A percentile compares a stretch with the other conserved stretches of the same genome.
Conservation (phyloP, 2,113 vertebrate species). For the Caracal caracal region DNA sequence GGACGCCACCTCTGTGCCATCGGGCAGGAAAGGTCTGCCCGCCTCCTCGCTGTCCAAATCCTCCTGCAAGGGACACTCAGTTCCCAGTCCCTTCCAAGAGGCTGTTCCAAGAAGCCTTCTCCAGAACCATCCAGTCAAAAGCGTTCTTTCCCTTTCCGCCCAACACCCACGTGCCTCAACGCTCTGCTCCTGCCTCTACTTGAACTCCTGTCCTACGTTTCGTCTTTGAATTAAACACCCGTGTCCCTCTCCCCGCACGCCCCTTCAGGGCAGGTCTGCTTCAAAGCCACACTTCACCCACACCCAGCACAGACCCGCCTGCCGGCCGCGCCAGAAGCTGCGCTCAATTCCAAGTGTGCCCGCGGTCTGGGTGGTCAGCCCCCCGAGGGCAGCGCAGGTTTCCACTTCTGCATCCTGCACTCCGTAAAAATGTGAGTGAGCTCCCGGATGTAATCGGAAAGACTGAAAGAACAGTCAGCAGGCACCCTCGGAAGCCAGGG, state of each 20-base stretch:
- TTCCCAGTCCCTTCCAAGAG: neutral
- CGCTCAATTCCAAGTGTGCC: neutral
- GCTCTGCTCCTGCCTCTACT: neutral
- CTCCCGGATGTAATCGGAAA: rapidly evolving
- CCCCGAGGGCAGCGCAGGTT: rapidly evolving
- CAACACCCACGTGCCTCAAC: neutral
- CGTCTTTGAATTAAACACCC: neutral
- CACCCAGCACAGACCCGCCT: neutral
- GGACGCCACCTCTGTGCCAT: rapidly evolving
- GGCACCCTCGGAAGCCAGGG: rapidly evolving
- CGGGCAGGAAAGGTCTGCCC: rapidly evolving
- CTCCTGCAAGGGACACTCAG: rapidly evolving
- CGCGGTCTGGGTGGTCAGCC: neutral
- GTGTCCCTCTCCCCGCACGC: rapidly evolving
- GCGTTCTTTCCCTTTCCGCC: neutral
- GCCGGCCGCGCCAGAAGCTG: rapidly evolving
- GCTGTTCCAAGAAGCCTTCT: neutral
- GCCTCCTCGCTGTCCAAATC: neutral
- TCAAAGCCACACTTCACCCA: rapidly evolving
- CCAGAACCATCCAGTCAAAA: neutral
- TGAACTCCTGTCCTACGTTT: neutral
- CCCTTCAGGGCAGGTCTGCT: neutral
- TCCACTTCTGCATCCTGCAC: neutral
- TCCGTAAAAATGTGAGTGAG: rapidly evolving
- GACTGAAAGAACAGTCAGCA: neutral